Percentiles rank a stretch among this genome's conserved stretches.
These are phyloP conservation scores for Theropithecus gelada DNA, from an alignment of 2,113 vertebrate genomes.

Conservation along the genomic window DNA sequence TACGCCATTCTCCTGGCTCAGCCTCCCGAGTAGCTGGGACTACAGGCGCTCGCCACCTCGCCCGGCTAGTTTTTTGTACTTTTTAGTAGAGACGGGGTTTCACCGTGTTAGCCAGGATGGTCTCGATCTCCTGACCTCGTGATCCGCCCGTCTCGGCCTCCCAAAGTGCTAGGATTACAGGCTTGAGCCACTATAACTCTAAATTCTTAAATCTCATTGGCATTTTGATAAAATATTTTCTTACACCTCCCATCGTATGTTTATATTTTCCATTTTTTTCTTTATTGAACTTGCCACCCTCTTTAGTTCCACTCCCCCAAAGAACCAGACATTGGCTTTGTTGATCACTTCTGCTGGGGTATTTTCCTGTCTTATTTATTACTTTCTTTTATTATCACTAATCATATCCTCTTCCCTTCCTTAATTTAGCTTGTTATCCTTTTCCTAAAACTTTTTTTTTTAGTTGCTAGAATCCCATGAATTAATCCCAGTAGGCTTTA, in stretches of 20 bases:
- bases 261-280: neutral
- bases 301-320: neutral
- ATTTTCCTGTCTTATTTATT: neutral
- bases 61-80: too few relatives aligned
- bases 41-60: too few relatives aligned
- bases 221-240: neutral
- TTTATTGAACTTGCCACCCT: neutral
- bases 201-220: neutral
- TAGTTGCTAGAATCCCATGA: neutral
- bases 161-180: too few relatives aligned
- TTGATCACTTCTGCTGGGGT: neutral
- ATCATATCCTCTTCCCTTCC: neutral
- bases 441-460: neutral
- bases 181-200: too few relatives aligned
- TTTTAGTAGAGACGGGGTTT: too few relatives aligned
- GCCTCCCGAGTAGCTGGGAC: too few relatives aligned
- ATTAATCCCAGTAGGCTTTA: neutral
- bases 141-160: too few relatives aligned
- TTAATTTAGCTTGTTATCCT: neutral
- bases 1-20: too few relatives aligned
- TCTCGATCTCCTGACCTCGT: too few relatives aligned
- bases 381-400: neutral
- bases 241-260: neutral
- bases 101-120: too few relatives aligned
- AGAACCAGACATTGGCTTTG: neutral